A percentile compares a stretch with the other conserved stretches of the same genome.
Conservation (phyloP, 2,888 invertebrate genomes). For the Hyalella azteca region DNA sequence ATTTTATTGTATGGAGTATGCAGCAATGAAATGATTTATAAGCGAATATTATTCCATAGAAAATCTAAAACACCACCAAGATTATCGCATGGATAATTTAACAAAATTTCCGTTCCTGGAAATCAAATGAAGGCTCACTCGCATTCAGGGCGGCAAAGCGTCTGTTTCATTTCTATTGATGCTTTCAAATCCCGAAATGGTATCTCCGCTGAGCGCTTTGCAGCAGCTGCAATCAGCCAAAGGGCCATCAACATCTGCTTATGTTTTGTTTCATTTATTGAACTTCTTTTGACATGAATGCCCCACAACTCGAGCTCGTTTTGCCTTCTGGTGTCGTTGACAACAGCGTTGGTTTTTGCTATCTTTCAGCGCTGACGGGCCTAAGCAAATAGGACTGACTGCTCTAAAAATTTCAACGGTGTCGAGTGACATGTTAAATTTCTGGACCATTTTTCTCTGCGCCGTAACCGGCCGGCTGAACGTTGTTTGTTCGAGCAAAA, state of each 20-base stretch:
- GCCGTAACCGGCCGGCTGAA: neutral
- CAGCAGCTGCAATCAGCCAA: neutral
- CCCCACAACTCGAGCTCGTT: neutral
- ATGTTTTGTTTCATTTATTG: neutral
- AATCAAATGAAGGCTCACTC: neutral
- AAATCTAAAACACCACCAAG: neutral
- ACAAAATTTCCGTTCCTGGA: neutral
- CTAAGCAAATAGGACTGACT: neutral
- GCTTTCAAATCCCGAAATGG: no score
- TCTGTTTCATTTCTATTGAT: no score
- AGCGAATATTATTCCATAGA: neutral
- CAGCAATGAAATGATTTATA: neutral
- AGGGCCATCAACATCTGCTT: neutral
- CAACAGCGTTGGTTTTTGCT: conserved; percentile 1
- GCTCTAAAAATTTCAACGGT: conserved; percentile 20
- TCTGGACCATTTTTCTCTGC: neutral
- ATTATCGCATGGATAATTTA: neutral
- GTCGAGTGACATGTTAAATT: conserved; percentile 4
- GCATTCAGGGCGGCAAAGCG: neutral
- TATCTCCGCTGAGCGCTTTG: neutral
- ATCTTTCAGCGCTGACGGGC: neutral
- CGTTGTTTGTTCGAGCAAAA: neutral
- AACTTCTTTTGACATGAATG: conserved; percentile 3
- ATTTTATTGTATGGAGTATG: no score
- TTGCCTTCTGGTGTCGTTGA: neutral